phyloP scores from a whole-genome alignment of 2,797 vertebrate species.

The Aeoliscus strigatus region DNA sequence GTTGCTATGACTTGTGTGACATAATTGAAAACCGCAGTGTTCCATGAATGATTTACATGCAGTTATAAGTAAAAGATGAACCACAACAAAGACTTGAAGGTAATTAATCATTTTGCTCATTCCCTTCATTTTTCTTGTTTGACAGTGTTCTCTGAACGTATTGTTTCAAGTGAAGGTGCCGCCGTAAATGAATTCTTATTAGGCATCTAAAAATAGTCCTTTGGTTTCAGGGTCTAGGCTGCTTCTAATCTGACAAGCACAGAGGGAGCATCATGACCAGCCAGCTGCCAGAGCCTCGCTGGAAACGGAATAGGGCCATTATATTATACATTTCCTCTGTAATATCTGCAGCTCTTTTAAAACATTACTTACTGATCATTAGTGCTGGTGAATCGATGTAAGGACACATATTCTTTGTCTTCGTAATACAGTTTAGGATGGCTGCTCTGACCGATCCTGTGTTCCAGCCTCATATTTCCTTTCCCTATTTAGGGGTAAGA shows the following conservation, averaged over 20 bases:
- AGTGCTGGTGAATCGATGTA: slow-evolving; percentile 17
- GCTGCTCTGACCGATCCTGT: no score
- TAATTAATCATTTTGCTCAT: slow-evolving; percentile 53
- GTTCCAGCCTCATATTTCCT: no score
- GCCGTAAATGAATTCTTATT: slow-evolving; percentile 72
- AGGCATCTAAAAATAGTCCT: slow-evolving; percentile 70
- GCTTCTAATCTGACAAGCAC: slow-evolving; percentile 63
- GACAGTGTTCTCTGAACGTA: slow-evolving; percentile 50
- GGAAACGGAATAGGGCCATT: slow-evolving; percentile 36
- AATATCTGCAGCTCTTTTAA: slow-evolving; percentile 26
- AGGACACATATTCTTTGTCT: slow-evolving; percentile 11
- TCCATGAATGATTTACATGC: slow-evolving; percentile 49
- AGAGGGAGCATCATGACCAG: slow-evolving; percentile 57
- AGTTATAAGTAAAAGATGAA: slow-evolving; percentile 39
- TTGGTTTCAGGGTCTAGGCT: slow-evolving; percentile 48
- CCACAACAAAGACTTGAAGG: slow-evolving; percentile 27
- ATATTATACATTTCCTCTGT: slow-evolving; percentile 30
- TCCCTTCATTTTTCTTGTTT: slow-evolving; percentile 27
- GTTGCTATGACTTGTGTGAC: slow-evolving; percentile 44
- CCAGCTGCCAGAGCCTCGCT: slow-evolving; percentile 43
- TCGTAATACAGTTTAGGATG: no score
- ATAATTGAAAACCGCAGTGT: slow-evolving; percentile 48
- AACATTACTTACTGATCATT: slow-evolving; percentile 24
- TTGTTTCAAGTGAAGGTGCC: slow-evolving; percentile 56
- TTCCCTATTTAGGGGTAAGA: no score